A percentile compares a stretch with the other conserved stretches of the same genome.
These are phyloP conservation scores for Frieseomelitta varia DNA, from an alignment of 1,140 invertebrate species.

Conservation along the genomic window DNA sequence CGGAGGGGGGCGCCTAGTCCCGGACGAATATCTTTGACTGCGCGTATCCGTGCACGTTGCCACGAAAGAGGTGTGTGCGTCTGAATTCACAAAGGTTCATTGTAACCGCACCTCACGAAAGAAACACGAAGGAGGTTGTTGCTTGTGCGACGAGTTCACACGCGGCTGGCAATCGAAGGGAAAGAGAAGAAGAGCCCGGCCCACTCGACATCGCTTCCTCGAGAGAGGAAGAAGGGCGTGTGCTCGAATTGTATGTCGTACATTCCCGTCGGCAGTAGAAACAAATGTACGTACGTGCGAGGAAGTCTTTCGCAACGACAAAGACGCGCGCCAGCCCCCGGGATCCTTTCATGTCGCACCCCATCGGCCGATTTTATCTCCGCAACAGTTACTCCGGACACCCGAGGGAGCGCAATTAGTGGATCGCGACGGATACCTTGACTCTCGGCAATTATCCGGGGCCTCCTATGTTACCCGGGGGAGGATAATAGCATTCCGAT, in stretches of 20 bases:
- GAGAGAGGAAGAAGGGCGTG: conserved; percentile 15
- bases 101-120: neutral
- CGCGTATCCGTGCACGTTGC: too few species aligned
- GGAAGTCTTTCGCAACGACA: conserved; percentile 19
- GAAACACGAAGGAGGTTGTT: neutral
- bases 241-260: neutral
- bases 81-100: neutral
- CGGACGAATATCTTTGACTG: conserved; percentile 6
- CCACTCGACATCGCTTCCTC: neutral
- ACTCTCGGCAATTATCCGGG: conserved; percentile 31
- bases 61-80: neutral
- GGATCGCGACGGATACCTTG: conserved; percentile 35
- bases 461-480: neutral
- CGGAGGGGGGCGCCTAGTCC: conserved; percentile 4
- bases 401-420: conserved; percentile 35
- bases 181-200: neutral
- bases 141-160: neutral
- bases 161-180: neutral
- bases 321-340: conserved; percentile 8
- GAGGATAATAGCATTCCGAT: conserved; percentile 3
- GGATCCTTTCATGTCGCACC: conserved; percentile 33
- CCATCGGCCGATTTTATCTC: conserved; percentile 18
- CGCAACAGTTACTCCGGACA: conserved; percentile 33
- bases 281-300: conserved; percentile 29
- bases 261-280: neutral